Evolutionary conservation across 2,888 invertebrate genomes (phyloP), one percentile per base, ranked within the genome.

Genomic region (Galeruca laticollis): DNA sequence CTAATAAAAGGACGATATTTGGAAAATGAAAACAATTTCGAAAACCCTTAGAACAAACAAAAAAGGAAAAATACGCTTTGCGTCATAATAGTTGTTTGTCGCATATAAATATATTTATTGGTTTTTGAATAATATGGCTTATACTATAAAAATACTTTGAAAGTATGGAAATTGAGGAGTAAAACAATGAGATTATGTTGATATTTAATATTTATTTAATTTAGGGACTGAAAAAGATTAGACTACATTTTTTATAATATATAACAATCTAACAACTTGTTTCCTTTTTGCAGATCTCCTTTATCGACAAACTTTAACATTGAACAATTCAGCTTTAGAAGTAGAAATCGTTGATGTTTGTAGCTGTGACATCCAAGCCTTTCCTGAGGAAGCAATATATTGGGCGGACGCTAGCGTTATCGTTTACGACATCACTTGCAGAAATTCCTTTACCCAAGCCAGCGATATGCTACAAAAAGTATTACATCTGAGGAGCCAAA

Each of bases 321-420:
- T 92, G 76, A 92, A 92, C 83, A 92, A 91, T 78, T 89, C 90
- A 57, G 89, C 91, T 26, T 87, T 93, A 73, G 93, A 93, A 83
- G 89, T 94, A 72, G 93, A 94, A 86, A 93, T 94, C 73, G 91
- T 93, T 72, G 94, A 94, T 85, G 92, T 93, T 64, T 93, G 92
- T 77, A 92, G 92, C 73, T 93, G 92, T 76, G 91, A 90, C 74
- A 79, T 85, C 26, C 82, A 85, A 67, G 74, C 81, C 33, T 87
- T 88, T 76, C 88, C 87, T 6, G 85, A 86, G 77, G 88, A 88
- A 76, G 88, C 88, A 86, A 90, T 93, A 68, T 90, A 92, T 82
- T 93, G 93, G 93, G 93, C 93, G 1, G 93, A 94, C 82, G 93
- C 92, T 0, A 93, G 92, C 80, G 88, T 93, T 13, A 88, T 94